Evolutionary conservation across 2,113 vertebrate species (phyloP).

Genomic region (Trogon melanurus): DNA sequence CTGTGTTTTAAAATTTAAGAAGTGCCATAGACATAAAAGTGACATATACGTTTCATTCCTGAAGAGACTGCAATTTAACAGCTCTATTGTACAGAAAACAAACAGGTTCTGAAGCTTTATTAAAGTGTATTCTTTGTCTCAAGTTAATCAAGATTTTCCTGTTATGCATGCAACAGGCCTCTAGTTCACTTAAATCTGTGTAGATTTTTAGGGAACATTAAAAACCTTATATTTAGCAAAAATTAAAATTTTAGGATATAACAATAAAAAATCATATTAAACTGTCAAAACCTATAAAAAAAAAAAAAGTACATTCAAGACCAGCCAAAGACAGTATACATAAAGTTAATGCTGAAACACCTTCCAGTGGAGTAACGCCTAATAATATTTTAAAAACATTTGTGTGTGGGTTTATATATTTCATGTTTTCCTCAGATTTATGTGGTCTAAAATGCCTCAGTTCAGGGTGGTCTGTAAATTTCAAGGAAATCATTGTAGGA

Average conservation of each 20-base stretch:
- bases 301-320: not conserved
- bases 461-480: slow-evolving; percentile 8
- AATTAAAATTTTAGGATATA: not conserved
- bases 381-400: not conserved
- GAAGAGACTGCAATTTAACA: not conserved
- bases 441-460: not conserved
- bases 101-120: not conserved
- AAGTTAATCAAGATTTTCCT: not conserved
- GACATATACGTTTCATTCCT: not conserved
- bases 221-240: slow-evolving; percentile 19
- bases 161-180: not conserved
- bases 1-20: not conserved
- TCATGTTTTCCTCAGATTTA: not conserved
- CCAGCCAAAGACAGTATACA: not conserved
- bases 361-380: not conserved
- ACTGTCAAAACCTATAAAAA: not conserved
- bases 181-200: not conserved
- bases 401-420: not conserved
- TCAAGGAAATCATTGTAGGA: not conserved
- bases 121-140: not conserved
- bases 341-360: slow-evolving; percentile 3
- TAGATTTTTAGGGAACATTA: not conserved
- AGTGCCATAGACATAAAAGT: not conserved
- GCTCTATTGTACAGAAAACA: not conserved
- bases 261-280: slow-evolving; percentile 30